Percentiles rank a stretch among this genome's conserved stretches.
Evolutionary conservation across 1,140 invertebrate genomes (phyloP).

Genomic region (Drosophila subpulchrella): DNA sequence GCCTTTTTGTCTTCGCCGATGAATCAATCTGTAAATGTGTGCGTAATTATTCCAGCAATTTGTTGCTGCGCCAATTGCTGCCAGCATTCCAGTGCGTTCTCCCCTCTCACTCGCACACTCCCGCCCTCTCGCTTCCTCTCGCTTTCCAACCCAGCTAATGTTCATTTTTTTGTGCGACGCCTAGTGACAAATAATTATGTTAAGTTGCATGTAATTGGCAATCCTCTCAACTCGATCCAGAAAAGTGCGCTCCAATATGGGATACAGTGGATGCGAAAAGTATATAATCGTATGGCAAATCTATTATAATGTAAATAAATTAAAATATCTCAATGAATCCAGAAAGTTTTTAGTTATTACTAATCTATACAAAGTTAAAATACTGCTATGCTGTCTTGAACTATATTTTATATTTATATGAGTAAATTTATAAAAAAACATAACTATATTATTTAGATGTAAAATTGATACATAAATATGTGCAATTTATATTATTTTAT

Average conservation of each 20-base stretch:
- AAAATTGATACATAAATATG: too few species aligned
- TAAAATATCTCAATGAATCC: too few species aligned
- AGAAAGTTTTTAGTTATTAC: too few species aligned
- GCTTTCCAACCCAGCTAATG: slow-evolving; percentile 1
- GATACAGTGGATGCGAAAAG: slow-evolving; percentile 15
- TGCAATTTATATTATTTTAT: too few species aligned
- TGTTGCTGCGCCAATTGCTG: slow-evolving; percentile 81
- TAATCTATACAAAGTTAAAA: too few species aligned
- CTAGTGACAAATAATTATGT: slow-evolving; percentile 64
- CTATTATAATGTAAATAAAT: not conserved
- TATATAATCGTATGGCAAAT: not conserved
- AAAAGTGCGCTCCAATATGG: not conserved
- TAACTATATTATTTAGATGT: too few species aligned
- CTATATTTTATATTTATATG: too few species aligned
- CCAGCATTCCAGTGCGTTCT: slow-evolving; percentile 60
- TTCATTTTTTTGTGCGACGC: slow-evolving; percentile 2
- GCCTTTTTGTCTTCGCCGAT: slow-evolving; percentile 50
- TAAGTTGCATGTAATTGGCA: slow-evolving; percentile 66
- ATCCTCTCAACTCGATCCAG: slow-evolving; percentile 30
- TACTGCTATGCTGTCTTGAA: too few species aligned
- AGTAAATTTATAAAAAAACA: too few species aligned
- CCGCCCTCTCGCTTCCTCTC: not conserved
- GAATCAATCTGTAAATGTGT: slow-evolving; percentile 79
- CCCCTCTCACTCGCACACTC: not conserved
- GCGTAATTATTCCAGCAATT: slow-evolving; percentile 84